Evolutionary conservation across 1,140 invertebrate species (phyloP), one percentile per base, ranked within the genome.

Genomic region (Leptopilina clavipes): DNA sequence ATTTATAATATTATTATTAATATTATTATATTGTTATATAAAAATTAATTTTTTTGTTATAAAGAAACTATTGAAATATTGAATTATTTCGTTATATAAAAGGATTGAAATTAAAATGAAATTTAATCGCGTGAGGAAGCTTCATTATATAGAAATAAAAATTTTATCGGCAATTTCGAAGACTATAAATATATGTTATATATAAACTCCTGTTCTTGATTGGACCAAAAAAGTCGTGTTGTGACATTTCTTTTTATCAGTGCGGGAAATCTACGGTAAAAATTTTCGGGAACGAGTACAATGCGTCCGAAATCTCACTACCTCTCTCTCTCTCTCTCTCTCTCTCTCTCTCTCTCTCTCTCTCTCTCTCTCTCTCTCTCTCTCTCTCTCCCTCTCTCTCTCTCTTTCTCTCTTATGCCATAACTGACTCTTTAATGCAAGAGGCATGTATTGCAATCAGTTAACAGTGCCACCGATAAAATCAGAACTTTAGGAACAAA

Each of bases 401-500:
- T 31, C 6, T 31, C 25, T 31, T 1, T 31, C 6, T 31, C 56
- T 59, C 56, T 12, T 14, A 19, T 59, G 56, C 25, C 31, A 65
- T 65, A 65, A 65, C 59, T 22, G 59, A 14, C 11, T 65, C 59
- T 65, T 75, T 78, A 78, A 78, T 78, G 76, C 76, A 78, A 78
- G 76, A 75, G 70, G 74, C 76, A 71, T 78, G 76, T 78, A 31
- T 31, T 65, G 59, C 59, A 65, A 65, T 65, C 76, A 75, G 59
- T 45, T 45, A 31, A 71, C 74, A 70, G 31, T 70, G 31, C 65
- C 52, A 73, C 54, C 72, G 76, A 78, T 75, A 78, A 78, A 78
- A 78, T 78, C 76, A 52, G 71, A 52, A 75, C 70, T 72, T 78
- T 71, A n/a, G 19, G 74, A 75, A 75, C 73, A 78, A 78, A 78